phyloP scores from a whole-genome alignment of 2,113 vertebrate genomes.

The Halcyon senegalensis region DNA sequence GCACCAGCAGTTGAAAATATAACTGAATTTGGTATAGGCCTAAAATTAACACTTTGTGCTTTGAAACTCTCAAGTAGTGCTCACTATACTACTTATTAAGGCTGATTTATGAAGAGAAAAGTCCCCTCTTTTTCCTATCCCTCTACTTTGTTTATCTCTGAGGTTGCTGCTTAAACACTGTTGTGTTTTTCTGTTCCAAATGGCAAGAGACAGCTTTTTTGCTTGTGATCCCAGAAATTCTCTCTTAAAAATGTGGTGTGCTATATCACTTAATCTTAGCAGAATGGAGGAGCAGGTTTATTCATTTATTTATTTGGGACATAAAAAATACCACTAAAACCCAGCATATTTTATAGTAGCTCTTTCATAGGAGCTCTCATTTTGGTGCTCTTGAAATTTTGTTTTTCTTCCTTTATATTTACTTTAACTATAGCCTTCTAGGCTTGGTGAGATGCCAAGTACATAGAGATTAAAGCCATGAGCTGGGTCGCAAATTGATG shows the following conservation, averaged over 20 bases:
- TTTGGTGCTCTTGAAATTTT: not conserved
- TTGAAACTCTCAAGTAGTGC: not conserved
- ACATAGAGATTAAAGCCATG: not conserved
- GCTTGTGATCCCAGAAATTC: not conserved
- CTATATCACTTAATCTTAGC: not conserved
- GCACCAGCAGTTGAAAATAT: not conserved
- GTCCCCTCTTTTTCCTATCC: not conserved
- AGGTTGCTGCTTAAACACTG: not conserved
- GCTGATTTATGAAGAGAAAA: not conserved
- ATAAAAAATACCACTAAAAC: not conserved
- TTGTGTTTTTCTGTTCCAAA: not conserved
- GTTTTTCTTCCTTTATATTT: not conserved
- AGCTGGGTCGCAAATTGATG: not conserved
- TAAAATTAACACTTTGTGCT: not conserved
- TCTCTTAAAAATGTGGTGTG: not conserved
- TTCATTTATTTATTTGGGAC: not conserved
- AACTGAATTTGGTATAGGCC: fast-evolving
- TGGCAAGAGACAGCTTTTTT: not conserved
- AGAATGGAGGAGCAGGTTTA: not conserved
- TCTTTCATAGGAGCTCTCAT: not conserved
- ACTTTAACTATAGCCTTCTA: not conserved
- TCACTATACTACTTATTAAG: not conserved
- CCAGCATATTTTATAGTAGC: not conserved
- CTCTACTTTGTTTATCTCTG: not conserved
- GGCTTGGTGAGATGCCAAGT: not conserved